Evolutionary conservation across 2,797 vertebrate genomes (phyloP), one percentile per base, ranked within the genome.

Genomic region (Synanceia verrucosa): DNA sequence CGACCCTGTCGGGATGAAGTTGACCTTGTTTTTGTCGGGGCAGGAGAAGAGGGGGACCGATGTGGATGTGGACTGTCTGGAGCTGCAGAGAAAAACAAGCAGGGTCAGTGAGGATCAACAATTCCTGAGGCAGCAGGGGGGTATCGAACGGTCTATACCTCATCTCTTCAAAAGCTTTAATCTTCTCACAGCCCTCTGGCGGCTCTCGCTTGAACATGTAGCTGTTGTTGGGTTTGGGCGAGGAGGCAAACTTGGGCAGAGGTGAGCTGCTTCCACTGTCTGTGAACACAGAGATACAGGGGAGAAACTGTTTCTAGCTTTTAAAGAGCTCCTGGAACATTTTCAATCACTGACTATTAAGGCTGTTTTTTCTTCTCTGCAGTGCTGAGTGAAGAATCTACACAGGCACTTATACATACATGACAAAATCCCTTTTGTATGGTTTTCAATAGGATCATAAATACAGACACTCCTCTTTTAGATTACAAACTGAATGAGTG

Each of bases 141-240:
- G 19, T 14, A 52, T 23, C 19, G 23, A 39, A 29, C 34, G 82
- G 93, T 34, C 16, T 92, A 92, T 94, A 99, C 98, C 95, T 96
- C 91, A 95, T 95, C 93, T 99, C 98, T 93, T 99, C 98, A 92
- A 98, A 99, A 89, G 97, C 98, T 93, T 98, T 99, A 88, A 99
- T 96, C 94, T 97, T 97, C 95, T 99, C 98, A 82, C 98, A 99
- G 95, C 98, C 98, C 93, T 99, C 98, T 36, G 98, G 98, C 39
- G 98, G 98, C 92, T 99, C 98, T 52, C 97, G 93, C 95, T 99
- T 99, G 94, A 99, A 99, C 98, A 99, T 99, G 94, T 99, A 99
- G 93, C 97, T 99, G 97, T 99, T 99, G 96, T 99, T 99, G 91
- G 98, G 98, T 94, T 99, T 99, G 88, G 98, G 98, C 64, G 98